Base-by-base conservation (phyloP, 2,888 invertebrate species). In the Lepas anatifera region DNA sequence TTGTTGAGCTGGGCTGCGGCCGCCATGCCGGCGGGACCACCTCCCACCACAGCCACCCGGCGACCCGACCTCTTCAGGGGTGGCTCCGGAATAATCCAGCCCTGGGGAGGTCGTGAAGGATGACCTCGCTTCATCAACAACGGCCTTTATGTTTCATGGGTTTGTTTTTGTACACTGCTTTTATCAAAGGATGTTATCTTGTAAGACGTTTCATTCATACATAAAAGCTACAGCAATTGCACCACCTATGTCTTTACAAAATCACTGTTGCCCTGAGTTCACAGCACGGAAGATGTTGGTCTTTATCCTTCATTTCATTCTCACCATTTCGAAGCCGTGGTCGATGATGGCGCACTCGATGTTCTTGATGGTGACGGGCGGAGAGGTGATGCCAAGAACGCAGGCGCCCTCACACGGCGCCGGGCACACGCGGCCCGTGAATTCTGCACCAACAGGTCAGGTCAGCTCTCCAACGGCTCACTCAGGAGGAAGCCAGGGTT, bases 381-480 rank as follows among this genome's bases (percentile, higher is more conserved):
- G 95, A 77, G 95, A 92, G 29, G 93, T 95, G 78, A 99, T 99
- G 27, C 87, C 96, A 74, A 98, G 82, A 71, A 97, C 97, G 80
- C 99, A 99, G 4, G 98, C 95, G 68, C 95, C 98, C 82, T 99
- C 99, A 81, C 99, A 99, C 13, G 99, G 98, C 16, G 99, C 99
- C 11, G 85, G 85, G 75, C 85, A 85, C n/a, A 83, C 84, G 67
- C 99, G 85, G 0, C 95, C 95, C 39, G 94, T 94, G 80, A 94
- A 94, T 80, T 94, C 94, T 84, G 77, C 1, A 41, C 10, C 41
- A 16, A 41, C 3, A 10, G 41, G 10, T 13, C 41, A 41, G 11
- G 41, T 41, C 2, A 41, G 41, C 16, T 16, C 41, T n/a, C n/a
- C n/a, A n/a, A n/a, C n/a, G n/a, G n/a, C n/a, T n/a, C n/a, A n/a